These are phyloP conservation scores for Autographa pulchrina DNA, from an alignment of 2,888 invertebrate species.

Conservation along the genomic window DNA sequence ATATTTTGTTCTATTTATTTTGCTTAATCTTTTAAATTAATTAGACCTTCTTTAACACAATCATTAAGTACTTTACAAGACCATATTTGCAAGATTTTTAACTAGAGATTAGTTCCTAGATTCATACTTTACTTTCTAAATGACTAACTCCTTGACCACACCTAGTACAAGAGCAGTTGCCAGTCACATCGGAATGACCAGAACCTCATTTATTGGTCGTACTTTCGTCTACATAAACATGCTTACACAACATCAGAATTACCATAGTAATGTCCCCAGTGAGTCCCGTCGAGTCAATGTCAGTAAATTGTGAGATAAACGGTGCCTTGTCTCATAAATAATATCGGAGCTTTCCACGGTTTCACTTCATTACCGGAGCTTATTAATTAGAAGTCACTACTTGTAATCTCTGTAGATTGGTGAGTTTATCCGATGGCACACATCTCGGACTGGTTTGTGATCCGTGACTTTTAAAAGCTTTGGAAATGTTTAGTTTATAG, in stretches of 20 bases:
- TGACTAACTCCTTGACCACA: background rate
- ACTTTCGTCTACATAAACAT: conserved; percentile 42
- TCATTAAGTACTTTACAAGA: too few relatives aligned
- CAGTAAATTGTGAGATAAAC: conserved; percentile 54
- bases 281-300: conserved; percentile 46
- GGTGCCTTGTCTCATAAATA: conserved; percentile 49
- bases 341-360: conserved; percentile 50
- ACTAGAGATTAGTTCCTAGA: background rate
- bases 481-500: background rate
- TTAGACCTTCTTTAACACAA: too few relatives aligned
- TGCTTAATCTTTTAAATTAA: too few relatives aligned
- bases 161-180: background rate
- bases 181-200: background rate
- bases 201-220: conserved; percentile 19
- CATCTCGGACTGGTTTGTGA: conserved; percentile 48
- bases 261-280: conserved; percentile 54
- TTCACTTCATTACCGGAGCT: conserved; percentile 54
- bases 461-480: background rate
- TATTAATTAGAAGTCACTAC: conserved; percentile 48
- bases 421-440: conserved; percentile 52
- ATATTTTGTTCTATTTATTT: too few relatives aligned
- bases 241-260: conserved; percentile 51
- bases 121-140: background rate
- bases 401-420: conserved; percentile 33
- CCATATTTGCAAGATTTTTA: too few relatives aligned